Conservation (phyloP, 2,113 vertebrate genomes). For the Forbesichthys agassizii region DNA sequence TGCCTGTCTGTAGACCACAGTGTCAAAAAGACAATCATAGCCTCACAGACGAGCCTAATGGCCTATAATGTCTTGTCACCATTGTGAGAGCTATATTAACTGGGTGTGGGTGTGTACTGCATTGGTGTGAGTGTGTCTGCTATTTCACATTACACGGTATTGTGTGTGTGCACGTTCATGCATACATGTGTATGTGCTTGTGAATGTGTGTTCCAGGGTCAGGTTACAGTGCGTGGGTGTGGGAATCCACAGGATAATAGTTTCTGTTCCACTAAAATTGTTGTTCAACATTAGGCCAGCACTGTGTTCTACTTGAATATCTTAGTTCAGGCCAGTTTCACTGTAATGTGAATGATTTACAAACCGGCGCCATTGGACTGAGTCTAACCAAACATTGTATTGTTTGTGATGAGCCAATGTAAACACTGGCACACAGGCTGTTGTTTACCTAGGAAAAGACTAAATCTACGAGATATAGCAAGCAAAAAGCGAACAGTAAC, state of each 20-base stretch:
- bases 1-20: conserved; percentile 24
- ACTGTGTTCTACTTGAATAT: conserved; percentile 30
- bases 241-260: conserved; percentile 39
- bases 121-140: background rate
- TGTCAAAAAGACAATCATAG: conserved; percentile 26
- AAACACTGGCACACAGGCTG: too few relatives aligned
- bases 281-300: conserved; percentile 33
- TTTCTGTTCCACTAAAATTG: conserved; percentile 52
- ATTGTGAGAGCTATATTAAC: background rate
- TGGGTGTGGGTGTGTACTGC: background rate
- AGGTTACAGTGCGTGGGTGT: conserved; percentile 18
- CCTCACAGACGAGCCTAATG: conserved; percentile 18
- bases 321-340: background rate
- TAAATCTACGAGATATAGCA: too few relatives aligned
- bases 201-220: background rate
- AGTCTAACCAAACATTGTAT: too few relatives aligned
- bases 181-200: background rate
- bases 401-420: too few relatives aligned
- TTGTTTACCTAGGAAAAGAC: too few relatives aligned
- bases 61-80: background rate
- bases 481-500: too few relatives aligned
- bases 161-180: background rate
- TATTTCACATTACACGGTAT: background rate
- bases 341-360: background rate
- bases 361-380: too few relatives aligned